Conservation (phyloP, 2,888 invertebrate genomes). For the Liopterus haemorrhoidalis region DNA sequence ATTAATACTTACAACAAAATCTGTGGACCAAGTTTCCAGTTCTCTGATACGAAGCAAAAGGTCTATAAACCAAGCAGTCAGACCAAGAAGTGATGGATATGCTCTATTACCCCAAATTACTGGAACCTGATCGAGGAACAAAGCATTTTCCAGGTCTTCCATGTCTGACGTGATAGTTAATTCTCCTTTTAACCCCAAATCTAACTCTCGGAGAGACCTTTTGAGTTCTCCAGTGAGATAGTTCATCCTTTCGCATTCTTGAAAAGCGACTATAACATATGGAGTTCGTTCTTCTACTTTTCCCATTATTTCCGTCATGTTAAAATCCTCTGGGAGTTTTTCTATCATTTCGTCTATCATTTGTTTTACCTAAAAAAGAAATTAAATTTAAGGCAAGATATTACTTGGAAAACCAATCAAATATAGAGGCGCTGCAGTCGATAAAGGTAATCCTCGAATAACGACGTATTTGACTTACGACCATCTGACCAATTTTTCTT, state of each 20-base stretch:
- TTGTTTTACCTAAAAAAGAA: constrained; percentile 69
- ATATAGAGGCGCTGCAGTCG: too few species aligned
- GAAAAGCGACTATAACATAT: constrained; percentile 91
- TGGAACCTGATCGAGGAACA: constrained; percentile 92
- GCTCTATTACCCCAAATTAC: constrained; percentile 80
- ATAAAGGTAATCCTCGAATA: too few species aligned
- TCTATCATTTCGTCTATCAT: constrained; percentile 92
- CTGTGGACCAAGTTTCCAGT: constrained; percentile 89
- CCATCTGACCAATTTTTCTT: too few species aligned
- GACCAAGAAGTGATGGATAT: constrained; percentile 83
- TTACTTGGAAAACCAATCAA: constrained; percentile 1
- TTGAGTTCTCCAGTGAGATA: constrained; percentile 85
- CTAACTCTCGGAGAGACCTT: constrained; percentile 81
- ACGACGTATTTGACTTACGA: too few species aligned
- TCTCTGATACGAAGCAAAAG: constrained; percentile 78
- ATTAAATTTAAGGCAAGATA: too few species aligned
- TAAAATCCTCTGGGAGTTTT: constrained; percentile 92
- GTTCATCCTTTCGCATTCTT: constrained; percentile 97
- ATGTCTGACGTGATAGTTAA: constrained; percentile 93
- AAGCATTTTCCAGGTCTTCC: constrained; percentile 88
- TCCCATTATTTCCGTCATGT: constrained; percentile 90
- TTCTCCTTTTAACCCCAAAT: constrained; percentile 93
- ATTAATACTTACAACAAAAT: constrained; percentile 69
- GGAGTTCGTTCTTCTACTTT: constrained; percentile 95
- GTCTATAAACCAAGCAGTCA: constrained; percentile 91